phyloP scores from a whole-genome alignment of 2,888 invertebrate genomes.

The Drosophila antonietae region DNA sequence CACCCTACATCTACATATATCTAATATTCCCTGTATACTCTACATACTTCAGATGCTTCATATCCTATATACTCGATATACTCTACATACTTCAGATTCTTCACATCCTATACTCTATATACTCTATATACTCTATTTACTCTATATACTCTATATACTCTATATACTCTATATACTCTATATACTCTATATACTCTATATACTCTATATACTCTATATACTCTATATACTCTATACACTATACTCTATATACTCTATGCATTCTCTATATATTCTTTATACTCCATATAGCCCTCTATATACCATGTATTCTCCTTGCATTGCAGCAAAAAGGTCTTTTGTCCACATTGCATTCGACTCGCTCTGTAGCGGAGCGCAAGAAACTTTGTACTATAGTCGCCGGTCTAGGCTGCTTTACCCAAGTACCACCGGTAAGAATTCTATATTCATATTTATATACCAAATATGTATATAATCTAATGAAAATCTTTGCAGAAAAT shows the following conservation, averaged over 20 bases:
- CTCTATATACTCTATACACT: background rate
- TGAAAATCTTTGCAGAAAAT: conserved; percentile 85
- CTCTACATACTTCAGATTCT: background rate
- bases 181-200: background rate
- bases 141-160: background rate
- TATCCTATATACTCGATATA: background rate
- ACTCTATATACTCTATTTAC: background rate
- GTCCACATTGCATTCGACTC: conserved; percentile 85
- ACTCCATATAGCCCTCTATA: background rate
- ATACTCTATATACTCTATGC: background rate
- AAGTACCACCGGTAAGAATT: conserved; percentile 86
- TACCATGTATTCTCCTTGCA: too few species aligned
- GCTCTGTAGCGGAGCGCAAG: conserved; percentile 87
- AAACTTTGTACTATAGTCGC: conserved; percentile 87
- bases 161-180: background rate
- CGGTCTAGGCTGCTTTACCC: conserved; percentile 87
- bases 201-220: background rate
- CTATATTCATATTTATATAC: background rate
- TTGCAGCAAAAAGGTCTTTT: conserved; percentile 88
- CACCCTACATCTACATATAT: too few species aligned
- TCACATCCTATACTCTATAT: background rate
- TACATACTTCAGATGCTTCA: background rate
- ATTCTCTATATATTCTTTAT: background rate
- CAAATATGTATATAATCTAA: background rate
- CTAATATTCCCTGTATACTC: too few species aligned